A percentile compares a stretch with the other conserved stretches of the same genome.
Conservation (phyloP, 2,888 invertebrate species). For the Priocnemis perturbator region DNA sequence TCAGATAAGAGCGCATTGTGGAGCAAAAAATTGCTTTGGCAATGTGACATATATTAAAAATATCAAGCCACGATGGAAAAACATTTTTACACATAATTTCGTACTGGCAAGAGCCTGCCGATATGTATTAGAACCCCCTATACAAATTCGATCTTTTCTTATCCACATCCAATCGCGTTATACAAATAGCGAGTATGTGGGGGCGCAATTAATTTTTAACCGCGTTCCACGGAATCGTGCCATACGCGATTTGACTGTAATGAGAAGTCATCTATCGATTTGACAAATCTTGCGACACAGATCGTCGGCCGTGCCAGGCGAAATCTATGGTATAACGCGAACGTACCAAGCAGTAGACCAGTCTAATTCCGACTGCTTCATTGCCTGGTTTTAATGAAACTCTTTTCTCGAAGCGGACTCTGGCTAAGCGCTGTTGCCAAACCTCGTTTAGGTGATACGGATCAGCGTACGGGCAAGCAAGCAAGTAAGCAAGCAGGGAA, state of each 20-base stretch:
- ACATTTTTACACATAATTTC: too few relatives aligned
- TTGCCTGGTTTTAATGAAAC: slow-evolving; percentile 71
- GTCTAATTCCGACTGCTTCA: slow-evolving; percentile 61
- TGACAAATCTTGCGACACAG: slow-evolving; percentile 60
- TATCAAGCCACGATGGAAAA: too few relatives aligned
- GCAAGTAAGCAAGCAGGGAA: slow-evolving; percentile 43
- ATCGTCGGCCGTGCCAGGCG: slow-evolving; percentile 37
- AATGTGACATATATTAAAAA: too few relatives aligned
- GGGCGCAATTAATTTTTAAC: too few relatives aligned
- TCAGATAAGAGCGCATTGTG: neutral
- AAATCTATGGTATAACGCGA: slow-evolving; percentile 32
- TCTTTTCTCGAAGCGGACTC: slow-evolving; percentile 66
- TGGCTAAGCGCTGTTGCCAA: slow-evolving; percentile 71
- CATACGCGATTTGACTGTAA: too few relatives aligned
- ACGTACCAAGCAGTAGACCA: slow-evolving; percentile 44
- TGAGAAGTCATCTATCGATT: too few relatives aligned
- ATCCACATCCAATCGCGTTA: too few relatives aligned
- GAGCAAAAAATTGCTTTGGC: slow-evolving; percentile 16
- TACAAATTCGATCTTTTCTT: too few relatives aligned
- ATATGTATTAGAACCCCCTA: too few relatives aligned
- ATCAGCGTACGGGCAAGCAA: slow-evolving; percentile 66
- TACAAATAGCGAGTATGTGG: too few relatives aligned
- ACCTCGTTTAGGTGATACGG: slow-evolving; percentile 74
- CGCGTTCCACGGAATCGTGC: too few relatives aligned
- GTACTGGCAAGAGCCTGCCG: too few relatives aligned